Evolutionary conservation across 35 echinoderm and acorn worm species (phyloP).

Genomic region (Anneissia japonica): DNA sequence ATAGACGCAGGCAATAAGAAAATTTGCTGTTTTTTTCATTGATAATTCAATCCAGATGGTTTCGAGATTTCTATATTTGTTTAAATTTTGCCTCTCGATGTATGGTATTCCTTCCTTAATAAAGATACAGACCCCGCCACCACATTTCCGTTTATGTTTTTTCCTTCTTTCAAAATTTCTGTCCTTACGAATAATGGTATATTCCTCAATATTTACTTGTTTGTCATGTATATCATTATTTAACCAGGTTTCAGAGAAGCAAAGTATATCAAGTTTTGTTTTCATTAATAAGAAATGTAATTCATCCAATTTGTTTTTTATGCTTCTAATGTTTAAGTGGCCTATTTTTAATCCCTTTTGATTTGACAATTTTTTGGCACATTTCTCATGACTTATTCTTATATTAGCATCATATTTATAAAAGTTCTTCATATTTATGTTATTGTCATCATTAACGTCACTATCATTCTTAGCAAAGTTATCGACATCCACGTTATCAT

Average conservation of each 20-base stretch:
- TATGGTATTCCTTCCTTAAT: no score
- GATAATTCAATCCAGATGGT: no score
- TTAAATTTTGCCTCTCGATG: no score
- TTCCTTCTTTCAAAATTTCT: no score
- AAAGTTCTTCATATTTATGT: neutral
- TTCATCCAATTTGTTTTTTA: neutral
- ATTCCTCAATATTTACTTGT: neutral
- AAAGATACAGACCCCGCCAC: no score
- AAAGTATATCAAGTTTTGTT: neutral
- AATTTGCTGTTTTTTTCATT: no score
- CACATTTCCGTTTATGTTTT: no score
- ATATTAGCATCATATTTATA: neutral
- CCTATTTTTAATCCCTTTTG: neutral
- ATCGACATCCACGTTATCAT: neutral
- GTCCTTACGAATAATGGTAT: no score
- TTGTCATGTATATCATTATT: neutral
- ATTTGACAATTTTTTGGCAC: neutral
- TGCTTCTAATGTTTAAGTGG: conserved; percentile 10
- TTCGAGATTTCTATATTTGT: no score
- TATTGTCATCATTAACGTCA: neutral
- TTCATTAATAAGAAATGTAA: neutral
- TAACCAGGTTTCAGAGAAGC: conserved; percentile 4
- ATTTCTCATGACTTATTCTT: neutral
- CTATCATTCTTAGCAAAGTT: neutral
- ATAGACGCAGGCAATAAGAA: no score